phyloP scores from a whole-genome alignment of 2,797 vertebrate species.

The Antennarius maculatus region DNA sequence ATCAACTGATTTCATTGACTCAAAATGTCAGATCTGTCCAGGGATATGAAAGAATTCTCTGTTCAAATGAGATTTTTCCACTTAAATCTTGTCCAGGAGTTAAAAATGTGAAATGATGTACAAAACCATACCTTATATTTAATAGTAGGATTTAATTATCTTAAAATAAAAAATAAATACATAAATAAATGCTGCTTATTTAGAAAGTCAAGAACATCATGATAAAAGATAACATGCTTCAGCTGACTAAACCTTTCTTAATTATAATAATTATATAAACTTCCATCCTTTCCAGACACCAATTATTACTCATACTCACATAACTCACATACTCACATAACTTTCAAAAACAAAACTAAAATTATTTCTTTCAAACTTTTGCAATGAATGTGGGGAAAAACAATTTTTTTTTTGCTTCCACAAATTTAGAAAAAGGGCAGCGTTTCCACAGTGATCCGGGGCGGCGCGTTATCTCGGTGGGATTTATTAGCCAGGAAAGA shows the following conservation, averaged over 20 bases:
- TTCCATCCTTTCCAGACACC: no score
- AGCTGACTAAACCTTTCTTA: no score
- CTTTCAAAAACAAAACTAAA: not conserved
- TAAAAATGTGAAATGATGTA: not conserved
- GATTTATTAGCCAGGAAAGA: constrained; percentile 71
- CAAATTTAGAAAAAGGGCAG: constrained; percentile 23
- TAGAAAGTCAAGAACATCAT: not conserved
- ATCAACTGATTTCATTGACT: no score
- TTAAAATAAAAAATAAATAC: not conserved
- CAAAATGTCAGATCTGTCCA: not conserved
- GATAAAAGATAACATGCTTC: not conserved
- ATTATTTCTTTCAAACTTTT: not conserved
- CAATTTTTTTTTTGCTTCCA: constrained; percentile 3
- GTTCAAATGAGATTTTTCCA: no score
- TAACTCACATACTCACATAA: not conserved
- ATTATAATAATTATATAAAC: no score
- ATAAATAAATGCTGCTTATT: no score
- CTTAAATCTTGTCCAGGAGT: no score
- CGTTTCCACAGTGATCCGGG: constrained; percentile 33
- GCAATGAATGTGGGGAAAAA: not conserved
- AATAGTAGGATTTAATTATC: not conserved
- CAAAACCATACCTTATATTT: not conserved
- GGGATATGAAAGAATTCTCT: no score
- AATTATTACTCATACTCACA: not conserved
- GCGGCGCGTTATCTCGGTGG: constrained; percentile 52